Conservation (phyloP, 64 coral and sea anemone species). For the Dendronephthya gigantea region DNA sequence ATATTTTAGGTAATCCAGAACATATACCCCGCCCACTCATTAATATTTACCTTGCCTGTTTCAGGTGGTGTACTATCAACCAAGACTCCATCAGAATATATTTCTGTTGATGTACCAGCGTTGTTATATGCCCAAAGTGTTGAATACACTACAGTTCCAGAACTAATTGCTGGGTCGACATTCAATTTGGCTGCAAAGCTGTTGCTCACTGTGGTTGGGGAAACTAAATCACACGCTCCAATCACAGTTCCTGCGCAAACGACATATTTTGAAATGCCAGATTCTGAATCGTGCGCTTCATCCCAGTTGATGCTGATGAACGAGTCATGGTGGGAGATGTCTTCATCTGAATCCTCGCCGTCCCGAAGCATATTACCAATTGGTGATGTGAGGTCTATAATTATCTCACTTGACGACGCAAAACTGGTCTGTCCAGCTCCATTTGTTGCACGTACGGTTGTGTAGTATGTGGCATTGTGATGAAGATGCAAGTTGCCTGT, state of each 20-base stretch:
- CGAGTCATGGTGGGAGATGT: not conserved
- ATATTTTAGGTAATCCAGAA: no score
- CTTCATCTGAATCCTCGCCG: not conserved
- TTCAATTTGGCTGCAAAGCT: not conserved
- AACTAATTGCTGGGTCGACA: not conserved
- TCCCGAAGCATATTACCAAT: slow-evolving; percentile 4
- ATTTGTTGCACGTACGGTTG: slow-evolving; percentile 46
- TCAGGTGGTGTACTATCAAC: not conserved
- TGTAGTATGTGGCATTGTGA: slow-evolving; percentile 66
- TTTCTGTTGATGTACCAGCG: not conserved
- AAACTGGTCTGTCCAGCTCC: slow-evolving; percentile 34
- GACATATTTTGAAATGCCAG: not conserved
- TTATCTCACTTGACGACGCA: slow-evolving; percentile 44
- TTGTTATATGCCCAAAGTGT: not conserved
- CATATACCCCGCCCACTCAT: no score
- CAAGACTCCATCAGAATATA: not conserved
- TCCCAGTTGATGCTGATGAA: not conserved
- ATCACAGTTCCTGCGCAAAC: not conserved
- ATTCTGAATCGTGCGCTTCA: not conserved
- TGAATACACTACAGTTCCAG: not conserved
- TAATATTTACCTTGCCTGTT: not conserved
- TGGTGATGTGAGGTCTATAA: slow-evolving; percentile 61
- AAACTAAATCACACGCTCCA: not conserved
- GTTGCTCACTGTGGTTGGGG: not conserved
- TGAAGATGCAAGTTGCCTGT: slow-evolving; percentile 39